Evolutionary conservation across 1,140 invertebrate species (phyloP), one percentile per base, ranked within the genome.

Genomic region (Leucophenga varia): DNA sequence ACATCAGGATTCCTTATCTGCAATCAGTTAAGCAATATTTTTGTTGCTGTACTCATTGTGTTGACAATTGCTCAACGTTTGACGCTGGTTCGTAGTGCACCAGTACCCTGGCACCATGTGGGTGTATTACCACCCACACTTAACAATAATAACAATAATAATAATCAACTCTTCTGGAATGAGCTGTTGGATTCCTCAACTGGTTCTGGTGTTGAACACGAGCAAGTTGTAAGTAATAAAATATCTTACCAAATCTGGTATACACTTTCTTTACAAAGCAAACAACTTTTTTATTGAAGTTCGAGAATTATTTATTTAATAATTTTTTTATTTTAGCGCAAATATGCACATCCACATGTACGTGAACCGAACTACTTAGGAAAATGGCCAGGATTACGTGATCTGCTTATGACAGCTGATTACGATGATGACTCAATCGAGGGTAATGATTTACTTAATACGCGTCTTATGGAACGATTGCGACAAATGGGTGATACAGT

Each of bases 311-410:
- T n/a, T n/a, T n/a, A n/a, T n/a, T n/a, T n/a, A n/a, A n/a, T n/a
- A n/a, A n/a, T n/a, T n/a, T n/a, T n/a, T n/a, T n/a, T n/a, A n/a
- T n/a, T n/a, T n/a, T n/a, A n/a, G n/a, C n/a, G n/a, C n/a, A n/a
- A n/a, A n/a, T n/a, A n/a, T n/a, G n/a, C n/a, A n/a, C n/a, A n/a
- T n/a, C n/a, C n/a, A n/a, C n/a, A n/a, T n/a, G n/a, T n/a, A n/a
- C 21, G 35, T 12, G 43, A 47, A 22, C 20, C 35, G n/a, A 54
- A 52, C 4, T 49, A 56, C 32, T 61, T 65, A 4, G 48, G 47
- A 28, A 72, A 72, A 28, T 72, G 61, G 68, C 64, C 69, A 0
- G 64, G 59, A 13, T 22, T 72, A 34, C 52, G 59, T 3, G 69
- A 72, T 45, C 48, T 72, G 0, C 20, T 69, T 0, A 39, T 67